These are phyloP conservation scores for Actenoides lindsayi DNA, from an alignment of 2,113 vertebrate species.

Conservation along the genomic window DNA sequence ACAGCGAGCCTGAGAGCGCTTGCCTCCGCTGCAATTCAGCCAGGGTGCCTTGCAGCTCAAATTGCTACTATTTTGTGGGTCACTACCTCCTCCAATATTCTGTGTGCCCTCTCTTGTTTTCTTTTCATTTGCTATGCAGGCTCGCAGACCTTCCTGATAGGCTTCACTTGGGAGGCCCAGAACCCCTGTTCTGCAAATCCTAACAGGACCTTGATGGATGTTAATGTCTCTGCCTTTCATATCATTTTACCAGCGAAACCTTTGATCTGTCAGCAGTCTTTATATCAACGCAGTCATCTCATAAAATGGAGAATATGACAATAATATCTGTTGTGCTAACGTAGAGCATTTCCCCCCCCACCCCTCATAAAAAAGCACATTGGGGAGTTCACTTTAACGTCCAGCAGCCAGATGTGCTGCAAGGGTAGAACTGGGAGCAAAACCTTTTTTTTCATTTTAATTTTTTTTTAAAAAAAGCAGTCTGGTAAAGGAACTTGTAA, in stretches of 20 bases:
- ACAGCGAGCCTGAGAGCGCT: conserved; percentile 11
- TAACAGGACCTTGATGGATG: conserved; percentile 91
- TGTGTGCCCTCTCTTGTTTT: conserved; percentile 75
- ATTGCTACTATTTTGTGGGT: conserved; percentile 73
- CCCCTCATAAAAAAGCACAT: conserved; percentile 18
- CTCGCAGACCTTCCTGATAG: conserved; percentile 78
- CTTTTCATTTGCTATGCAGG: conserved; percentile 74
- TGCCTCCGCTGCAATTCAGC: conserved; percentile 52
- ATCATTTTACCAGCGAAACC: conserved; percentile 85
- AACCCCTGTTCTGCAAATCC: conserved; percentile 85
- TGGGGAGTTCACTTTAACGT: background rate
- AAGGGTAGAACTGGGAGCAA: conserved; percentile 77
- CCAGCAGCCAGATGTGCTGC: conserved; percentile 68
- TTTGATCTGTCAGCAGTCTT: conserved; percentile 90
- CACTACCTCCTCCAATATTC: conserved; percentile 79
- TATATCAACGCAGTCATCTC: conserved; percentile 75
- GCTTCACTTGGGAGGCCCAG: conserved; percentile 86
- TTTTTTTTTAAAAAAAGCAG: background rate
- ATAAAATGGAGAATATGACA: conserved; percentile 76
- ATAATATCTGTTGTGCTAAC: conserved; percentile 33
- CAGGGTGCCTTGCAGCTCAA: conserved; percentile 58
- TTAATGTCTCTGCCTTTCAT: conserved; percentile 88
- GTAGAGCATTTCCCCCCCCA: background rate
- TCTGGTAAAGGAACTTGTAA: conserved; percentile 74
- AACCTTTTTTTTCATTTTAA: background rate